Evolutionary conservation across 2,113 vertebrate species (phyloP).

Genomic region (Colossoma macropomum): DNA sequence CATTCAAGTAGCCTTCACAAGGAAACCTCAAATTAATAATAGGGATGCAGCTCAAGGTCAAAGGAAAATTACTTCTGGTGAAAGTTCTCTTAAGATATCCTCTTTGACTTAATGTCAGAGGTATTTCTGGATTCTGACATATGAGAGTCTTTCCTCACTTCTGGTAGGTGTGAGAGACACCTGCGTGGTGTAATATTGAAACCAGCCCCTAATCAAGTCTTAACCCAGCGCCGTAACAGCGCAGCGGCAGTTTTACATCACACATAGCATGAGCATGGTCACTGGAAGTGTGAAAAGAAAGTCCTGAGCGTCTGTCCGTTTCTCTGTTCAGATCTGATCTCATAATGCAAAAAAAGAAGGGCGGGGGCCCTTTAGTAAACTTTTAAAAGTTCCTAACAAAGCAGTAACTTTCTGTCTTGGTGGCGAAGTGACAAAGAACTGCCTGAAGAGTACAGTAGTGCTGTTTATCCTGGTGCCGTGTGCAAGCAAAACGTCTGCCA

Average conservation of each 20-base stretch:
- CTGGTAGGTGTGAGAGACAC: slow-evolving; percentile 28
- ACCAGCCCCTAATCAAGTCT: slow-evolving; percentile 65
- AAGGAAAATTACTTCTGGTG: not conserved
- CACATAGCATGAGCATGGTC: slow-evolving; percentile 43
- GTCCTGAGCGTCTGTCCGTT: not conserved
- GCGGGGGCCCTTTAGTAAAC: not conserved
- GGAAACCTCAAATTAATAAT: not conserved
- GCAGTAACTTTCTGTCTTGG: slow-evolving; percentile 2
- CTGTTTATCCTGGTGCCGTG: slow-evolving; percentile 29
- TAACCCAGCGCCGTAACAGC: slow-evolving; percentile 64
- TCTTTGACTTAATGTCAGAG: slow-evolving; percentile 24
- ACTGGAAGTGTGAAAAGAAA: slow-evolving; percentile 23
- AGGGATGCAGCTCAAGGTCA: not conserved
- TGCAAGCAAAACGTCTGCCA: slow-evolving; percentile 43
- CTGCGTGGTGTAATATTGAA: slow-evolving; percentile 50
- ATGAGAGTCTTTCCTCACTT: slow-evolving; percentile 47
- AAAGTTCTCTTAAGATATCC: not conserved
- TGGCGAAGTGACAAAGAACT: slow-evolving; percentile 9
- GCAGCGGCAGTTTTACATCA: slow-evolving; percentile 41
- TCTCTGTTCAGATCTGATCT: not conserved
- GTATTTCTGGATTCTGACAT: slow-evolving; percentile 37
- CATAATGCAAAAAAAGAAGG: not conserved
- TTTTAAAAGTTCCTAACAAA: slow-evolving; percentile 41
- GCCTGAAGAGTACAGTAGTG: not conserved
- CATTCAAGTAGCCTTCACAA: not conserved